Percentiles rank a stretch among this genome's conserved stretches.
These are phyloP conservation scores for Drosophila simulans DNA, from an alignment of 1,140 invertebrate genomes.

Conservation along the genomic window DNA sequence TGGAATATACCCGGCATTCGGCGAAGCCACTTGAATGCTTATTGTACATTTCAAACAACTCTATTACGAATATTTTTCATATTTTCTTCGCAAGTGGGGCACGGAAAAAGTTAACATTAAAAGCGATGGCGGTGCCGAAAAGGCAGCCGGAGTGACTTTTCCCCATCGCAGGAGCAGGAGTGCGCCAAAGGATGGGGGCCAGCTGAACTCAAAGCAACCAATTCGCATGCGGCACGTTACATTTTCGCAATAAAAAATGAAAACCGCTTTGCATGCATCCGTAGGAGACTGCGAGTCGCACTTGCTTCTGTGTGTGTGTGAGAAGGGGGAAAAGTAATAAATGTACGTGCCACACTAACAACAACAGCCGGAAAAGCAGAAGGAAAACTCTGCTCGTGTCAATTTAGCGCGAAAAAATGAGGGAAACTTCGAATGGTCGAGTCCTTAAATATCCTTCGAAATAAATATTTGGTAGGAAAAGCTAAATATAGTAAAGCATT, in stretches of 20 bases:
- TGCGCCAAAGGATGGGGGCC: slow-evolving; percentile 1
- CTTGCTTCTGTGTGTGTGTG: slow-evolving; percentile 21
- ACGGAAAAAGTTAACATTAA: slow-evolving; percentile 77
- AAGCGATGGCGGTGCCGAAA: slow-evolving; percentile 71
- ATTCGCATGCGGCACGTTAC: slow-evolving; percentile 82
- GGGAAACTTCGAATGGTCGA: neutral
- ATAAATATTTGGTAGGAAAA: neutral
- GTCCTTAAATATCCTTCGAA: neutral
- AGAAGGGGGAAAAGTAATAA: slow-evolving; percentile 65
- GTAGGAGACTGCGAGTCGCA: slow-evolving; percentile 42
- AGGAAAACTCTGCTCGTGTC: slow-evolving; percentile 58
- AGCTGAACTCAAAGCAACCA: slow-evolving; percentile 63
- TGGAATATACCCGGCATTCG: slow-evolving; percentile 43
- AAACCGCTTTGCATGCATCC: slow-evolving; percentile 80
- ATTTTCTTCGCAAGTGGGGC: slow-evolving; percentile 66
- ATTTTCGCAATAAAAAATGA: slow-evolving; percentile 81
- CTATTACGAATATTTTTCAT: slow-evolving; percentile 83
- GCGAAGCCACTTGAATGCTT: slow-evolving; percentile 79
- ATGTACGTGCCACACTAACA: slow-evolving; percentile 75
- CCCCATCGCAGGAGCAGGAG: slow-evolving; percentile 1
- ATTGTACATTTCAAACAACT: slow-evolving; percentile 83
- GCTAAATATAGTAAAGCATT: neutral
- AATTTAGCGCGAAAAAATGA: slow-evolving; percentile 60
- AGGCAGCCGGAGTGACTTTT: slow-evolving; percentile 39
- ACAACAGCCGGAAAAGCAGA: slow-evolving; percentile 42